Evolutionary conservation across 2,797 vertebrate species (phyloP).

Genomic region (Adelosebastes latens): DNA sequence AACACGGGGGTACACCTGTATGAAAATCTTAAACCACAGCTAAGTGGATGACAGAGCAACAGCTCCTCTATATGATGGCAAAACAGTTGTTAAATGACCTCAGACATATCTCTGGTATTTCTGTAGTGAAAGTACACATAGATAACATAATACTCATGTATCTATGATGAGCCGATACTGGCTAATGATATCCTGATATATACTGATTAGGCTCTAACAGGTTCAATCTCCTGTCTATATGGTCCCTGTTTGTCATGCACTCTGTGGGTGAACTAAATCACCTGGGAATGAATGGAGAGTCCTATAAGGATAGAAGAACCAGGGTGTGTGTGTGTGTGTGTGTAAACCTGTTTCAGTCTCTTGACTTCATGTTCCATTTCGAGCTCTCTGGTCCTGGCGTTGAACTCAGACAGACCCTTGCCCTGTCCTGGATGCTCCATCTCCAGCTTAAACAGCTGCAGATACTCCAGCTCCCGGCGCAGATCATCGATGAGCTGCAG

Average conservation of each 20-base stretch:
- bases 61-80: background rate
- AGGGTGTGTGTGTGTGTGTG: background rate
- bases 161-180: no score
- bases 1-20: background rate
- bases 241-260: background rate
- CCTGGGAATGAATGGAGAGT: background rate
- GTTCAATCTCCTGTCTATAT: background rate
- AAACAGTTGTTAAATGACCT: background rate
- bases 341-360: slow-evolving; percentile 90
- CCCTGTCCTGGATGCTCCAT: slow-evolving; percentile 87
- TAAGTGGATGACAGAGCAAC: background rate
- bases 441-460: slow-evolving; percentile 94
- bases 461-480: slow-evolving; percentile 91
- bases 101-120: background rate
- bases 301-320: background rate
- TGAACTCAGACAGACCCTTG: slow-evolving; percentile 87
- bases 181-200: background rate
- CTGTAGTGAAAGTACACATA: background rate
- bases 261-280: background rate
- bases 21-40: background rate
- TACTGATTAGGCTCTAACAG: background rate
- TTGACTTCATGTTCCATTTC: slow-evolving; percentile 94
- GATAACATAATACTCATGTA: no score
- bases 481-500: slow-evolving; percentile 93
- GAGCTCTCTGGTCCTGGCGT: slow-evolving; percentile 88